Evolutionary conservation across 2,797 vertebrate species (phyloP), one percentile per base, ranked within the genome.

Genomic region (Paramormyrops hopkinsi): DNA sequence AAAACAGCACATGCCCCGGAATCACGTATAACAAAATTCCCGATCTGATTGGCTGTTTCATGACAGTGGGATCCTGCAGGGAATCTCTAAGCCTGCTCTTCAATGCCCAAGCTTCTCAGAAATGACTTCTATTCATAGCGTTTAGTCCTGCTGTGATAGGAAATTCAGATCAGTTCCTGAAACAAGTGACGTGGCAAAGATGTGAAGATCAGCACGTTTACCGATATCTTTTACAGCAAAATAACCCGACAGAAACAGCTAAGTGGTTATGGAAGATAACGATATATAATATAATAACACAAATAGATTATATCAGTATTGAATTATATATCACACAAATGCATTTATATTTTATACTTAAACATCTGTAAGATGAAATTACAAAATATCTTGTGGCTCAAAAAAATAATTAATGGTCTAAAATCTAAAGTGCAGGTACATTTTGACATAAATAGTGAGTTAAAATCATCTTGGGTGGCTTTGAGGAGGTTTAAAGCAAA

Each of bases 61-160:
- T 50, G 51, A n/a, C 22, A 9, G 37, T 41, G 46, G 41, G 9
- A 46, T 25, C 46, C 41, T 48, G 82, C n/a, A 11, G 82, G 46
- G 41, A 4, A 85, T 51, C 29, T 14, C 22, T 17, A 22, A 14
- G 22, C 11, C 7, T 5, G 8, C 4, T 46, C 88, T 79, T 79
- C 41, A 29, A 79, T 69, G 17, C 17, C 44, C 46, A 25, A 12
- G 44, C 50, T 87, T 87, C 85, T 59, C 53, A 87, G 85, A 87
- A 87, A 59, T 3, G 14, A 59, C 19, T 59, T 82, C 88, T 88
- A 56, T 88, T 79, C 88, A 37, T 83, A 88, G 88, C 22, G 3
- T 19, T 41, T 4, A 41, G 48, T 33, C 65, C 50, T 79, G 48
- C 73, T 22, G 69, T 41, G 4, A 82, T 46, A 76, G 29, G 76